Evolutionary conservation across 2,113 vertebrate genomes (phyloP).

Genomic region (Charadrius vociferus): DNA sequence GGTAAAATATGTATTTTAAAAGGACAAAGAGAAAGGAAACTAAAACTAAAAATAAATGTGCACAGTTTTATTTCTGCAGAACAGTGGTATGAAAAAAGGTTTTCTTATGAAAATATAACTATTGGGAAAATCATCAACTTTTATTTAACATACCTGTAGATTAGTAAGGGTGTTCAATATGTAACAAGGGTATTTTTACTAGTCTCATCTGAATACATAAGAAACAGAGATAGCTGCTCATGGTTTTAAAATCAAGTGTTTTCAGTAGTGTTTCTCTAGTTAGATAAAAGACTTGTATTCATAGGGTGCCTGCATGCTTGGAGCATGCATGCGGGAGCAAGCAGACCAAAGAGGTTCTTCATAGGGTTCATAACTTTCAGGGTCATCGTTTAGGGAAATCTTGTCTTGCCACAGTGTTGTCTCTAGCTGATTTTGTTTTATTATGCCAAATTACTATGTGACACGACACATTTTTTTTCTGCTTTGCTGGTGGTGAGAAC

Average conservation of each 20-base stretch:
- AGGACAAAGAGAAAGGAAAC: not conserved
- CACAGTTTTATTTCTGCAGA: not conserved
- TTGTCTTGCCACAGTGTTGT: not conserved
- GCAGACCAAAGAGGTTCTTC: not conserved
- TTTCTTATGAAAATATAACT: not conserved
- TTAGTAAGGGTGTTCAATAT: not conserved
- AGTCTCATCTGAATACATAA: not conserved
- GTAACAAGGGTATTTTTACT: not conserved
- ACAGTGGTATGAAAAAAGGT: not conserved
- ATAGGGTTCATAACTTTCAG: not conserved
- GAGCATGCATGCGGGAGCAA: not conserved
- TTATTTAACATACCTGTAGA: not conserved
- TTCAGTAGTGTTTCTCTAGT: not conserved
- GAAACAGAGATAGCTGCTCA: not conserved
- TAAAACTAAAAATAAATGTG: not conserved
- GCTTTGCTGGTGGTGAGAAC: not conserved
- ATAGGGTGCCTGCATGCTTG: not conserved
- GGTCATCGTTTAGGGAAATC: not conserved
- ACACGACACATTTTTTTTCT: rapidly evolving
- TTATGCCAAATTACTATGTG: not conserved
- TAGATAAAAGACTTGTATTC: not conserved
- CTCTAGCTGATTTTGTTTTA: not conserved
- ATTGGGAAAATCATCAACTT: not conserved
- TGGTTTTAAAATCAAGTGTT: not conserved
- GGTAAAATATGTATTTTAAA: not conserved